phyloP scores from a whole-genome alignment of 2,113 vertebrate genomes.

The Redunca redunca region DNA sequence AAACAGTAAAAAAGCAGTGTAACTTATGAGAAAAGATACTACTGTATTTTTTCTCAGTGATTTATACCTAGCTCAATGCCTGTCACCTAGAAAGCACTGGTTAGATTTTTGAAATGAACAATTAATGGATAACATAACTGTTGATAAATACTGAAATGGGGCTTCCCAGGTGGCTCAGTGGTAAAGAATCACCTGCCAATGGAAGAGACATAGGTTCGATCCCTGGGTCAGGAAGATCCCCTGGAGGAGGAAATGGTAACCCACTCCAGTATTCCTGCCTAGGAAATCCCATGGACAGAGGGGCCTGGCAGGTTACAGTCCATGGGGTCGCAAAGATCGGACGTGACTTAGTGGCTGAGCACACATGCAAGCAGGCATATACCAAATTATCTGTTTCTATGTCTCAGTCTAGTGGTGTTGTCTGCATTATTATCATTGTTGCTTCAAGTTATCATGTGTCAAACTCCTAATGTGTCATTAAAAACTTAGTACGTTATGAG shows the following conservation, averaged over 20 bases:
- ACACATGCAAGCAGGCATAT: not conserved
- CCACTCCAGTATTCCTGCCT: not conserved
- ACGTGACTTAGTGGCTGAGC: not conserved
- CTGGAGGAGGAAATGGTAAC: not conserved
- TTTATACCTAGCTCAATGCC: not conserved
- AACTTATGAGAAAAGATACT: not conserved
- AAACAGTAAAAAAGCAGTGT: not conserved
- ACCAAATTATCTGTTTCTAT: not conserved
- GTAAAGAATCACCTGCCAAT: not conserved
- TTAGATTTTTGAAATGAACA: not conserved
- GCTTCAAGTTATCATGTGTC: not conserved
- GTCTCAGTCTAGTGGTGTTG: not conserved
- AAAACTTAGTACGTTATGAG: not conserved
- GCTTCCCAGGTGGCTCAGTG: not conserved
- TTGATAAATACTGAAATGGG: not conserved
- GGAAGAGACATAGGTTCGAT: not conserved
- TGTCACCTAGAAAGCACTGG: not conserved
- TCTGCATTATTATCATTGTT: not conserved
- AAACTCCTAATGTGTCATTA: not conserved
- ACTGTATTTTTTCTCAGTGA: not conserved
- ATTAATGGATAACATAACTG: not conserved
- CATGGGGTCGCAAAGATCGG: not conserved
- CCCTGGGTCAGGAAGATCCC: not conserved
- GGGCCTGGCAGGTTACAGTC: not conserved
- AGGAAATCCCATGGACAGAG: not conserved